Evolutionary conservation across 2,113 vertebrate genomes (phyloP), one percentile per base, ranked within the genome.

Genomic region (Holacanthus passer): DNA sequence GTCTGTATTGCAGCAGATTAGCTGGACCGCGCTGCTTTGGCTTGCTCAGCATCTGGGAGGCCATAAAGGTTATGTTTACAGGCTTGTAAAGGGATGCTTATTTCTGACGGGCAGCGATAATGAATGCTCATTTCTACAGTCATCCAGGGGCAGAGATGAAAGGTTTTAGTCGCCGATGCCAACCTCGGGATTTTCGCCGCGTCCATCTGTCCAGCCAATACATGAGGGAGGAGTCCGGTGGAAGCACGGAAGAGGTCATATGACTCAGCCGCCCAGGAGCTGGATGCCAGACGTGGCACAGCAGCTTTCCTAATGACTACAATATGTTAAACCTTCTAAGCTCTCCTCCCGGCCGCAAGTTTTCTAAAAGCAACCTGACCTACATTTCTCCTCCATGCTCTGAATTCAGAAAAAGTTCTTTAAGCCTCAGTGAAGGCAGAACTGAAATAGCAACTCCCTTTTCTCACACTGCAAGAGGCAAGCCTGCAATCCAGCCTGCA

Each of bases 331-430:
- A 88, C 65, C 85, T 70, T 63, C 82, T 73, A 81, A 85, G 83
- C 84, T 73, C 64, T 79, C 29, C 82, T 76, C 74, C 50, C n/a
- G 10, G 73, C 77, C 31, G 12, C 65, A 78, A 47, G 43, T 84
- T 87, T 82, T 85, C 77, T 77, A 72, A 84, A 84, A 72, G 74
- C 73, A 82, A 20, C 41, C 39, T 91, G 92, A 93, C 92, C 92
- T 93, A 92, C 86, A 91, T 93, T 93, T 91, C 72, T 76, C 17
- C 74, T 68, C 50, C 66, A 22, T 50, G 83, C 83, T 88, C 85
- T 77, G 72, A 79, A 91, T 83, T 82, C 62, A 85, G 47, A 52
- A 58, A 79, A 74, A 77, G 59, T 81, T 86, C 16, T 65, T 59
- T 71, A 77, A 92, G 84, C 63, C 78, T 84, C 73, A 43, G 67